Evolutionary conservation across 92 coral and sea anemone species (phyloP).

Genomic region (Palythoa caribaeorum): DNA sequence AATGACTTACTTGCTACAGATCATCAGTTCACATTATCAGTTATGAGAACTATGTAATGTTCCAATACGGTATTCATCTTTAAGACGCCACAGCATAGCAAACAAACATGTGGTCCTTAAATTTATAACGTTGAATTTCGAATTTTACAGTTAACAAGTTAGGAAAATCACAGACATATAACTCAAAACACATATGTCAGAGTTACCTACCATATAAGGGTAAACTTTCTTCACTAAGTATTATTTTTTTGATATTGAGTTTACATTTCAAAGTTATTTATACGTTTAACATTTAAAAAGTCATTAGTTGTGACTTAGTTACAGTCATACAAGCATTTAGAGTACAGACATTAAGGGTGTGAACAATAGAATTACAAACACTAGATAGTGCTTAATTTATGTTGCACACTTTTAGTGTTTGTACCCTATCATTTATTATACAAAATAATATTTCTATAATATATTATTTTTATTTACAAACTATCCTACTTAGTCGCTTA

Average conservation of each 20-base stretch:
- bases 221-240: slow-evolving; percentile 4
- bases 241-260: slow-evolving; percentile 36
- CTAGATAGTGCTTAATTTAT: neutral
- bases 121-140: slow-evolving; percentile 15
- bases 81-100: slow-evolving; percentile 26
- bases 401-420: neutral
- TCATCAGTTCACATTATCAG: slow-evolving; percentile 48
- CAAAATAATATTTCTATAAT: neutral
- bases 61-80: neutral
- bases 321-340: slow-evolving; percentile 7
- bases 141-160: slow-evolving; percentile 38
- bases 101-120: slow-evolving; percentile 33
- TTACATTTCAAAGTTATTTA: slow-evolving; percentile 37
- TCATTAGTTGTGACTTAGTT: slow-evolving; percentile 19
- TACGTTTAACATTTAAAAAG: slow-evolving; percentile 34
- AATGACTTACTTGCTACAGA: slow-evolving; percentile 42
- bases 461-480: neutral
- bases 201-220: slow-evolving; percentile 3
- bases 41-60: slow-evolving; percentile 31
- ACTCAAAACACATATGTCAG: neutral
- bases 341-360: slow-evolving; percentile 1
- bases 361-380: neutral
- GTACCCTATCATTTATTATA: neutral
- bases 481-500: neutral
- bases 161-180: slow-evolving; percentile 34